Evolutionary conservation across 2,888 invertebrate species (phyloP).

Genomic region (Philonicus albiceps): DNA sequence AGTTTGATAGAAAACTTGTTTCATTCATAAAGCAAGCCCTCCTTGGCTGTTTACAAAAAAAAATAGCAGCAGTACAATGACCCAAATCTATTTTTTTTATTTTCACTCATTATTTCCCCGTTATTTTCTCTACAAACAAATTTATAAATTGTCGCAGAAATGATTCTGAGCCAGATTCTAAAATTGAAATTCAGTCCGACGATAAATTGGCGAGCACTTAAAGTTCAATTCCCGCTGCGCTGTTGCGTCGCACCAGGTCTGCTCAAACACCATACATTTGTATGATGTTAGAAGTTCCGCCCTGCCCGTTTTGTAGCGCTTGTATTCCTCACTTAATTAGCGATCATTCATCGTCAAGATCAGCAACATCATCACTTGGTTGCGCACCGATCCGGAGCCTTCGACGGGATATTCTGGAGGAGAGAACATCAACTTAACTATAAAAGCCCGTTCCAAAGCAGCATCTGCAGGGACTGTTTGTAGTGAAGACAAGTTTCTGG

Average conservation of each 20-base stretch:
- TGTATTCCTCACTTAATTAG: slow-evolving; percentile 42
- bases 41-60: neutral
- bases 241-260: neutral
- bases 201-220: slow-evolving; percentile 34
- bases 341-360: slow-evolving; percentile 39
- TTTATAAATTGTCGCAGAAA: slow-evolving; percentile 33
- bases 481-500: neutral
- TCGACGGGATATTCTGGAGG: neutral
- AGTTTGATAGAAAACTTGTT: neutral
- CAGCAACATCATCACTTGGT: slow-evolving; percentile 8
- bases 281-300: neutral
- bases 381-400: neutral
- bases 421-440: neutral
- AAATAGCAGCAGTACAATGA: neutral
- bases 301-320: neutral
- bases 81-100: neutral
- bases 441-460: neutral
- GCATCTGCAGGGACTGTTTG: neutral
- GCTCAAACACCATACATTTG: neutral
- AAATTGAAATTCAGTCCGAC: slow-evolving; percentile 27
- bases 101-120: neutral
- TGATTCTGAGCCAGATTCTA: slow-evolving; percentile 8
- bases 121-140: neutral
- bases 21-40: neutral
- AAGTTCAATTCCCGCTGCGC: neutral